A percentile compares a stretch with the other conserved stretches of the same genome.
phyloP scores from a whole-genome alignment of 2,113 vertebrate species.

The Octodon degus region DNA sequence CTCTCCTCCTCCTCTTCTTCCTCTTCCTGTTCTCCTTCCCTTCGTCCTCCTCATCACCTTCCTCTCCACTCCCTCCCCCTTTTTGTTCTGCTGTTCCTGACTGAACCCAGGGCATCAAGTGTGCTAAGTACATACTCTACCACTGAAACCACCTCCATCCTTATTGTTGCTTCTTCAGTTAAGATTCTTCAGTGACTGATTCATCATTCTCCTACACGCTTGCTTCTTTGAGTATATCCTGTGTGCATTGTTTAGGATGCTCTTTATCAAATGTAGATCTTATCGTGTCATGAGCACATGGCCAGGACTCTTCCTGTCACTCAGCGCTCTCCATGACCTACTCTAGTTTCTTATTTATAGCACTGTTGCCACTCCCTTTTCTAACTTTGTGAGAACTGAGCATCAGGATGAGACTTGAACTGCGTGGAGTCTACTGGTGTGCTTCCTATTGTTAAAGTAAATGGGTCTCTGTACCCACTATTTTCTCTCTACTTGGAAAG shows the following conservation, averaged over 20 bases:
- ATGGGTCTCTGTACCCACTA: background rate
- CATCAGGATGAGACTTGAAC: background rate
- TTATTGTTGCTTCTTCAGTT: background rate
- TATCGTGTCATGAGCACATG: background rate
- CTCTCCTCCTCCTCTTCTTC: no score
- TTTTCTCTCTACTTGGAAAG: background rate
- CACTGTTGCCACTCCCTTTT: rapidly evolving
- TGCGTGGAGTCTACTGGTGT: background rate
- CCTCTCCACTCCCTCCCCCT: background rate
- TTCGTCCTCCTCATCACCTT: background rate
- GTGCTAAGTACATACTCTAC: no score
- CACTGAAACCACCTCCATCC: background rate
- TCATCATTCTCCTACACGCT: background rate
- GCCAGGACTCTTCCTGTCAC: background rate
- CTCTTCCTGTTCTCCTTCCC: background rate
- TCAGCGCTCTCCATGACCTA: background rate
- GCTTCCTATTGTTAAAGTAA: background rate
- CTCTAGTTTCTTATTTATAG: background rate
- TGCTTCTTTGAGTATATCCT: background rate
- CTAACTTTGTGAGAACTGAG: background rate
- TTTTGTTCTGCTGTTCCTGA: background rate
- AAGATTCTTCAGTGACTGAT: background rate
- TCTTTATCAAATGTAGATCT: background rate
- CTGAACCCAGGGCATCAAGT: background rate
- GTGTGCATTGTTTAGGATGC: no score